These are phyloP conservation scores for Enoplosus armatus DNA, from an alignment of 2,797 vertebrate genomes.

Conservation along the genomic window DNA sequence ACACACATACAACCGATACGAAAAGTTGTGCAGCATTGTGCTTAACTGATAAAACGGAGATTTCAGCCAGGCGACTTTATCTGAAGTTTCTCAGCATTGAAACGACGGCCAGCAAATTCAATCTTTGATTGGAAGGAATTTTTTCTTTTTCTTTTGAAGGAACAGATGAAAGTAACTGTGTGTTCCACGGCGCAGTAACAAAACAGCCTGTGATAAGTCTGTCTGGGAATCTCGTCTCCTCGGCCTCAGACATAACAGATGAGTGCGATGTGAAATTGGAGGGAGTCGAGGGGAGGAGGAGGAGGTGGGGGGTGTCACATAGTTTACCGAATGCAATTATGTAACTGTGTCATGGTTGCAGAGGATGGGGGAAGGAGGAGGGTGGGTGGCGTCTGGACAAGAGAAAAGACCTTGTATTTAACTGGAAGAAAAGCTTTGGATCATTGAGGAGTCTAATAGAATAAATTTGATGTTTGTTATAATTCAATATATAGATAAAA, in stretches of 20 bases:
- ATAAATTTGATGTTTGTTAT: not conserved
- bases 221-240: constrained; percentile 84
- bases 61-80: constrained; percentile 31
- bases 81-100: constrained; percentile 58
- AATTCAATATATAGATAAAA: not conserved
- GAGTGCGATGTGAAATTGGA: constrained; percentile 63
- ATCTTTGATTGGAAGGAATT: constrained; percentile 37
- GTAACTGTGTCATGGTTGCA: constrained; percentile 75
- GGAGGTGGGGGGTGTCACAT: constrained; percentile 56
- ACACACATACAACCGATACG: not conserved
- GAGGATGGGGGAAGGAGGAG: constrained; percentile 53
- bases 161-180: constrained; percentile 70
- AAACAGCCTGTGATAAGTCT: constrained; percentile 82
- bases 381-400: constrained; percentile 28
- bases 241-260: constrained; percentile 81
- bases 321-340: constrained; percentile 81
- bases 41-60: constrained; percentile 50
- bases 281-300: constrained; percentile 29
- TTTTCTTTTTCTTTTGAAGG: constrained; percentile 41
- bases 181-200: constrained; percentile 72
- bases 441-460: not conserved
- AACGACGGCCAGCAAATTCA: constrained; percentile 26
- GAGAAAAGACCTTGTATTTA: constrained; percentile 12
- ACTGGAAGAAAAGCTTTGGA: not conserved
- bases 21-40: constrained; percentile 2